These are phyloP conservation scores for Caenorhabditis wallacei DNA, from an alignment of 2,888 invertebrate species.

Conservation along the genomic window DNA sequence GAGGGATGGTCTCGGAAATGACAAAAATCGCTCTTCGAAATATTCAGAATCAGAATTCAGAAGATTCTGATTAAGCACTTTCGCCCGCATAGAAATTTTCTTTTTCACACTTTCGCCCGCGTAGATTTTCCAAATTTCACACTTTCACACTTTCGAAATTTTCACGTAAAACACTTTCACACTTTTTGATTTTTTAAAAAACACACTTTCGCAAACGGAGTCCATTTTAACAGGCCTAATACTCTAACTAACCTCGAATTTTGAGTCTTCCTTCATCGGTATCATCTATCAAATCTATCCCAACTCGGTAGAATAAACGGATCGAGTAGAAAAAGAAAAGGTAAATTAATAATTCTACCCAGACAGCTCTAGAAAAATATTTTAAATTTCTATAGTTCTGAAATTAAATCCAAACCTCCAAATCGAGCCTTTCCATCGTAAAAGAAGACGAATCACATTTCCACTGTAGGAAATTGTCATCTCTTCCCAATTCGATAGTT, in stretches of 20 bases:
- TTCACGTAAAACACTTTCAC: no score
- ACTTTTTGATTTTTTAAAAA: no score
- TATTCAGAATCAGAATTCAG: no score
- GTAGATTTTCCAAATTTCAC: no score
- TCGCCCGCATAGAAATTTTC: no score
- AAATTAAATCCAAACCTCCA: slow-evolving; percentile 59
- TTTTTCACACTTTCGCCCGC: no score
- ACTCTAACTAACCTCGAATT: slow-evolving; percentile 31
- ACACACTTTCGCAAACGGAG: no score
- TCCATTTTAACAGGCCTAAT: no score
- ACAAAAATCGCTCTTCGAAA: no score
- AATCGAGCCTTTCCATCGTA: slow-evolving; percentile 78
- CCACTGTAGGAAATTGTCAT: slow-evolving; percentile 79
- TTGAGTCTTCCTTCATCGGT: slow-evolving; percentile 60
- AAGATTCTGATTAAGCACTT: no score
- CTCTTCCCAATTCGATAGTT: slow-evolving; percentile 14
- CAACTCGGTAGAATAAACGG: slow-evolving; percentile 68
- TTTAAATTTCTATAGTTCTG: neutral
- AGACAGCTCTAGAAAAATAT: slow-evolving; percentile 49
- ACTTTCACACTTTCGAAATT: no score
- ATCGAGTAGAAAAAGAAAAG: slow-evolving; percentile 69
- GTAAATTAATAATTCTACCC: slow-evolving; percentile 71
- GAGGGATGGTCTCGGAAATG: no score
- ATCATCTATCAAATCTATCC: slow-evolving; percentile 69
- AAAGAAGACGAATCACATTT: slow-evolving; percentile 70